Evolutionary conservation across 2,888 invertebrate species (phyloP), one percentile per base, ranked within the genome.

Genomic region (Parnassius orleans): DNA sequence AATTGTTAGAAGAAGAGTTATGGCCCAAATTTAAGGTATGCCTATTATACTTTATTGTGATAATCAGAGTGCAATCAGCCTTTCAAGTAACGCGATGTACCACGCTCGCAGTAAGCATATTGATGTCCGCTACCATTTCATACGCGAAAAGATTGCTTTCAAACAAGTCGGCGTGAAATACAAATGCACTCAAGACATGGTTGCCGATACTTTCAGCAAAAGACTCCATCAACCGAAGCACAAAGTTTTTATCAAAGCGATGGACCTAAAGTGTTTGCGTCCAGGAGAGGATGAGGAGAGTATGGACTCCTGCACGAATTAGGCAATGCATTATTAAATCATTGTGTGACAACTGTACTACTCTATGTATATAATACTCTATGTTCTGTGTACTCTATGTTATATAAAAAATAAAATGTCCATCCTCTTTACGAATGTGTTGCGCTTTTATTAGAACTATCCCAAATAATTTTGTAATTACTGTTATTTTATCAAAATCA

Each of bases 31-130:
- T 42, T 1, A 42, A 42, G 2, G 42, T 42, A 42, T 42, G 9
- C 42, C 42, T 42, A 42, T 42, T 57, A 10, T 12, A 7, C n/a
- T 69, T 15, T 69, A 66, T 55, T 68, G 69, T 53, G 69, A 72
- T 66, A 72, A 68, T 65, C 66, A 70, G 52, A 70, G 72, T 65
- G 68, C 68, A 0, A 71, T 71, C 60, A 67, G 69, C 60, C 53
- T 71, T 73, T 65, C 68, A 71, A 68, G 65, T 44, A 60, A 63
- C 44, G 63, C 47, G n/a, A 52, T 52, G 9, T 71, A 72, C 52
- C 68, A 70, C 33, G 61, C 66, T 5, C 61, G 69, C 24, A 71
- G 69, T 52, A 69, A 70, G 60, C 68, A 72, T 46, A 70, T 69
- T 10, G 70, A 72, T 47, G 63, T 69, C 11, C 68, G 69, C 10